Evolutionary conservation across 1,140 invertebrate species (phyloP), one percentile per base, ranked within the genome.

Genomic region (Drosophila neocordata): DNA sequence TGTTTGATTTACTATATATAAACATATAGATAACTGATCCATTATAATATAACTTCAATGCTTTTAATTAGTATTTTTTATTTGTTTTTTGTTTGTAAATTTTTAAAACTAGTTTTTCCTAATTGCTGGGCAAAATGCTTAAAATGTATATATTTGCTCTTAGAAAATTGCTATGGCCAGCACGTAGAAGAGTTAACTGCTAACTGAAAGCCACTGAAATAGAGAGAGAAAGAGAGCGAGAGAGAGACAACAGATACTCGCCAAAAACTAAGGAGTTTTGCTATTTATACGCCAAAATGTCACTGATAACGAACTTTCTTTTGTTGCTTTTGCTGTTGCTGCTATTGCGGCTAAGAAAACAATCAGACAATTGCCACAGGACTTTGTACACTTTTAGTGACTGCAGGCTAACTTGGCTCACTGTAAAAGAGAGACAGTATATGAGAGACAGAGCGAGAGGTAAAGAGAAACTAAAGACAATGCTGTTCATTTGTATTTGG

Each of bases 311-410:
- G 65, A 85, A 85, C 74, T 85, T 85, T 72, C 74, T 63, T 75
- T 5, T 58, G 27, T 31, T 58, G 52, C 52, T 20, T 22, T 12
- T 41, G 56, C 18, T 34, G 38, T 52, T 60, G 27, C 48, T 65
- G 20, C 51, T 73, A 68, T 65, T 87, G 81, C 60, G 82, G 82
- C 78, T 87, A 87, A 85, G 81, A 81, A 85, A 85, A 85, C 82
- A 85, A 85, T 82, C 82, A 85, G 82, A 70, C 82, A 85, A 85
- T 87, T 82, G 82, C 82, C 82, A 87, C 73, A 85, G 82, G 82
- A 85, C 81, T 84, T 76, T 78, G 69, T 57, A 70, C 77, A 85
- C 81, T 81, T 77, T 69, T 53, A 55, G 24, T 68, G 62, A 74
- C 79, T 83, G 75, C 64, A 66, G 77, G 66, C 77, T 67, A 61